A percentile compares a stretch with the other conserved stretches of the same genome.
Conservation (phyloP, 2,888 invertebrate genomes). For the Ormyrus labotus region DNA sequence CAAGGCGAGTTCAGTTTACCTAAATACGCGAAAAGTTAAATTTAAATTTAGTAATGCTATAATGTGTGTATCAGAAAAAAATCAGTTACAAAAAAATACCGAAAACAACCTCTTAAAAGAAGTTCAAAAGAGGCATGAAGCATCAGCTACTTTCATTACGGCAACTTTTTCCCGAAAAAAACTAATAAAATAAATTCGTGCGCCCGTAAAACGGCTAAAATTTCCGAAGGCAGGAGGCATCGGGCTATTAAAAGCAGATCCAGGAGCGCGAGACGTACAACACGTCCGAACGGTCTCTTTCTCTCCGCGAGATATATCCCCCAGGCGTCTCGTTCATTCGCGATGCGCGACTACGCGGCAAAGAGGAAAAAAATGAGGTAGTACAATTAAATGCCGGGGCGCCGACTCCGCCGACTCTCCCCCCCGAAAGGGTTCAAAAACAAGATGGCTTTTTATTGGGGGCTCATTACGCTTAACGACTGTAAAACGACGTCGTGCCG, state of each 20-base stretch:
- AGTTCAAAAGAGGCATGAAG: not conserved
- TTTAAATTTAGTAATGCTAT: too few species aligned
- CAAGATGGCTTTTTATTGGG: constrained; percentile 75
- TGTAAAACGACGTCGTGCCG: constrained; percentile 70
- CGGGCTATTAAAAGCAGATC: constrained; percentile 27
- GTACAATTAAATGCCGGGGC: constrained; percentile 68
- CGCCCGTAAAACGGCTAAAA: constrained; percentile 19
- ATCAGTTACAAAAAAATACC: too few species aligned
- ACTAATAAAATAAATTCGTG: too few species aligned
- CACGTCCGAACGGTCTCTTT: not conserved
- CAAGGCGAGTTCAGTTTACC: too few species aligned
- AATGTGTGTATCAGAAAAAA: too few species aligned
- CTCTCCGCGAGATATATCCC: constrained; percentile 32
- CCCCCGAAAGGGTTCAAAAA: constrained; percentile 71
- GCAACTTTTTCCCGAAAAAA: too few species aligned
- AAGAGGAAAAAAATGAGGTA: constrained; percentile 61
- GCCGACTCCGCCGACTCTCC: constrained; percentile 59
- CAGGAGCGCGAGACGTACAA: constrained; percentile 14
- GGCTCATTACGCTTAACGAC: constrained; percentile 74
- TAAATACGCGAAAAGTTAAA: too few species aligned
- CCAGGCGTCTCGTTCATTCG: constrained; percentile 49
- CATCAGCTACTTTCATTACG: not conserved
- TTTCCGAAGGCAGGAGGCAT: not conserved
- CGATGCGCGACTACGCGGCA: constrained; percentile 32
- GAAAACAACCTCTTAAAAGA: too few species aligned